Evolutionary conservation across 1,140 invertebrate genomes (phyloP).

Genomic region (Caenorhabditis elegans): DNA sequence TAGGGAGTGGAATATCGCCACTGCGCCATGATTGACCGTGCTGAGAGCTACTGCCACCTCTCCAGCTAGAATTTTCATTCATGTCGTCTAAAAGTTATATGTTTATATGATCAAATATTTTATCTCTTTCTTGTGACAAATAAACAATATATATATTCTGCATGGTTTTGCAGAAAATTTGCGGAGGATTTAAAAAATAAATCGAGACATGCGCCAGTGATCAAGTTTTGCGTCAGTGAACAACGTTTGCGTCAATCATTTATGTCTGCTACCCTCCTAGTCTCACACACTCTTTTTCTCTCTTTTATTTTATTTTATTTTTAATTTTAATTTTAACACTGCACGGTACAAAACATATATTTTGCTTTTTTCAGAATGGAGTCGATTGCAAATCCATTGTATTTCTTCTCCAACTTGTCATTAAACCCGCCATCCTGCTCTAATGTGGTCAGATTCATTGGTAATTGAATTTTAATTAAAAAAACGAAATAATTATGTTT

Average conservation of each 20-base stretch:
- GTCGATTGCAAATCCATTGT: neutral
- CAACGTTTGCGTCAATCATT: neutral
- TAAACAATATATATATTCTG: no score
- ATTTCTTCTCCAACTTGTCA: conserved; percentile 24
- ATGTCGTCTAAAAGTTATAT: neutral
- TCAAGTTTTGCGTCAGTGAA: neutral
- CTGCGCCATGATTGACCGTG: neutral
- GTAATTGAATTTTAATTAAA: neutral
- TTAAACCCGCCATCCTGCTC: neutral
- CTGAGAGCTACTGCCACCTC: neutral
- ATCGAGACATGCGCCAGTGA: neutral
- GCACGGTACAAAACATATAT: no score
- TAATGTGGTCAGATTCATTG: neutral
- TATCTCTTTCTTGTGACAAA: no score
- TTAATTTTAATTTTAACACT: neutral
- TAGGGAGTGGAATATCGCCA: neutral
- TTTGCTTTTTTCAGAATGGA: neutral
- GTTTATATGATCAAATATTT: no score
- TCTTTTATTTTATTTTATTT: neutral
- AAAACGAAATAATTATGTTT: neutral
- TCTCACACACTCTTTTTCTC: neutral
- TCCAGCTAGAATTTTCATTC: neutral
- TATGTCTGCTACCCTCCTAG: neutral
- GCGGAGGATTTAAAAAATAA: neutral
- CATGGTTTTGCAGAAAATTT: no score